A percentile compares a stretch with the other conserved stretches of the same genome.
Evolutionary conservation across 2,888 invertebrate species (phyloP).

Genomic region (Mesoligia furuncula): DNA sequence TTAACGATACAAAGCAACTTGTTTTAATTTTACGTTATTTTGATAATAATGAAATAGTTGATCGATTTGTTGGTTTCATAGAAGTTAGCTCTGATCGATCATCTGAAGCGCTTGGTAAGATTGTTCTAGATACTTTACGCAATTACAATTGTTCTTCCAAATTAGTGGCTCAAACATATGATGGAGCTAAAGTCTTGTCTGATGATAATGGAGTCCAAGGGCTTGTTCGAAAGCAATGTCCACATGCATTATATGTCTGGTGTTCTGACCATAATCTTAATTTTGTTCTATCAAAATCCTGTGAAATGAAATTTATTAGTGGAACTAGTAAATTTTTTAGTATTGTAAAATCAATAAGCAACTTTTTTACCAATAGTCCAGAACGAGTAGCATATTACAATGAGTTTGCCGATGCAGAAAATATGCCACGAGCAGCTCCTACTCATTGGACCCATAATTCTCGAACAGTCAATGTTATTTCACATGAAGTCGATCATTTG

Average conservation of each 20-base stretch:
- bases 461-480: not conserved
- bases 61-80: not conserved
- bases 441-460: not conserved
- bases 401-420: not conserved
- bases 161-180: not conserved
- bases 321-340: not conserved
- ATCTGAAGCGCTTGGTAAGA: not conserved
- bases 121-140: not conserved
- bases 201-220: not conserved
- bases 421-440: not conserved
- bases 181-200: not conserved
- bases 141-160: not conserved
- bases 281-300: not conserved
- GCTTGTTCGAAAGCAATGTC: not conserved
- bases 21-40: constrained; percentile 3
- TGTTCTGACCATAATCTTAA: not conserved
- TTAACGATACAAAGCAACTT: not conserved
- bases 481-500: not conserved
- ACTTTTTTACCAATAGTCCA: not conserved
- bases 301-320: not conserved
- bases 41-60: not conserved
- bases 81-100: not conserved
- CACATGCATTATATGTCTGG: not conserved
- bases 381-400: not conserved
- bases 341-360: not conserved